phyloP scores from a whole-genome alignment of 2,113 vertebrate genomes.

The Microtus richardsoni region DNA sequence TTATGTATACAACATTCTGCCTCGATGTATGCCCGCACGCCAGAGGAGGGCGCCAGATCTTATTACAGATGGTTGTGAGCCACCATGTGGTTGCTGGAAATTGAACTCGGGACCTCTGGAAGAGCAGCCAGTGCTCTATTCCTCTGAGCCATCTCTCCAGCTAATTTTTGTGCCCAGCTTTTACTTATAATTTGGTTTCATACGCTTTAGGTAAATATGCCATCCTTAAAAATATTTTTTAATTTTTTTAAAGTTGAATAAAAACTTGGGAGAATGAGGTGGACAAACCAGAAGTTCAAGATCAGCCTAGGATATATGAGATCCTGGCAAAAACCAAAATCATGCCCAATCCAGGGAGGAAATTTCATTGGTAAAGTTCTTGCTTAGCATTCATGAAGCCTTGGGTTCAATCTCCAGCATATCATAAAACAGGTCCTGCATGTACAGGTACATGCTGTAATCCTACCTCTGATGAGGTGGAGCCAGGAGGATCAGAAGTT shows the following conservation, averaged over 20 bases:
- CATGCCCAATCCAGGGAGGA: neutral
- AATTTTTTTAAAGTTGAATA: neutral
- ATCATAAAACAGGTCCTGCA: neutral
- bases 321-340: neutral
- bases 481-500: neutral
- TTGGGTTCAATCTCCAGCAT: neutral
- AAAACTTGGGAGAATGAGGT: neutral
- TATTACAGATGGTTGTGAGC: too few relatives aligned
- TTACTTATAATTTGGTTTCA: neutral
- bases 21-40: too few relatives aligned
- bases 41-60: too few relatives aligned
- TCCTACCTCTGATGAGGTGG: neutral
- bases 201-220: conserved; percentile 36
- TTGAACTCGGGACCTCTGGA: too few relatives aligned
- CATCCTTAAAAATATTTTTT: conserved; percentile 16
- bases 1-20: too few relatives aligned
- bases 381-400: neutral
- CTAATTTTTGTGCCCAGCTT: neutral
- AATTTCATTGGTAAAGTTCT: neutral
- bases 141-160: too few relatives aligned
- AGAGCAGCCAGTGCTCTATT: too few relatives aligned
- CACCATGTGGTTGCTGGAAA: too few relatives aligned
- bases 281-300: neutral
- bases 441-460: neutral
- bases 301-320: neutral